Conservation (phyloP, 2,888 invertebrate species). For the Platycheirus albimanus region DNA sequence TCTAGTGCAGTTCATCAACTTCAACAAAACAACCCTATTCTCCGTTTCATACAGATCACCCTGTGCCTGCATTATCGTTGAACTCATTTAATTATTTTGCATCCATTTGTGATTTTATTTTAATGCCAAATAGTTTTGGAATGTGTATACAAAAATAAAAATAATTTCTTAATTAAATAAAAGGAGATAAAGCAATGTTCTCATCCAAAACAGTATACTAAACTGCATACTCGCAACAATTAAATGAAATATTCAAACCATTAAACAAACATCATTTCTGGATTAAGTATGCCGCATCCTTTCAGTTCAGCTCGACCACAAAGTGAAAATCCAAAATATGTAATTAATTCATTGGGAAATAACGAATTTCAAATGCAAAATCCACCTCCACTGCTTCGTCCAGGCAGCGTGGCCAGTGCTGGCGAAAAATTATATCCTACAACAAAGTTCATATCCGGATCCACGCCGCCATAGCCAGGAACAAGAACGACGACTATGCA, state of each 20-base stretch:
- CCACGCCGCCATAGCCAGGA: neutral
- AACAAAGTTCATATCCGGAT: conserved; percentile 14
- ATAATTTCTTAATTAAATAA: conserved; percentile 55
- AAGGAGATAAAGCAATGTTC: conserved; percentile 9
- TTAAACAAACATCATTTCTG: conserved; percentile 73
- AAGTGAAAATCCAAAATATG: conserved; percentile 73
- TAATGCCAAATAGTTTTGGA: neutral
- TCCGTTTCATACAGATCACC: too few relatives aligned
- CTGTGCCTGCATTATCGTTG: too few relatives aligned
- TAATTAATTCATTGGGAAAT: conserved; percentile 72
- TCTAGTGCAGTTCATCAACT: too few relatives aligned
- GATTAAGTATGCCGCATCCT: conserved; percentile 61
- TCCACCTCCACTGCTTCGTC: neutral
- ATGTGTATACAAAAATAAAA: conserved; percentile 3
- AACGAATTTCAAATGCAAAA: conserved; percentile 69
- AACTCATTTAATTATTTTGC: too few relatives aligned
- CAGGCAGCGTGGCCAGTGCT: too few relatives aligned
- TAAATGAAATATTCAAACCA: conserved; percentile 74
- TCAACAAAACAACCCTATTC: too few relatives aligned
- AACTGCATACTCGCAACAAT: conserved; percentile 31
- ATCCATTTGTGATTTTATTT: neutral
- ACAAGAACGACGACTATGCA: neutral
- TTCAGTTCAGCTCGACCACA: conserved; percentile 37
- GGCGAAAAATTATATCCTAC: neutral
- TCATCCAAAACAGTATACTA: conserved; percentile 15